Evolutionary conservation across 2,888 invertebrate species (phyloP).

Genomic region (Lamellibrachia satsuma): DNA sequence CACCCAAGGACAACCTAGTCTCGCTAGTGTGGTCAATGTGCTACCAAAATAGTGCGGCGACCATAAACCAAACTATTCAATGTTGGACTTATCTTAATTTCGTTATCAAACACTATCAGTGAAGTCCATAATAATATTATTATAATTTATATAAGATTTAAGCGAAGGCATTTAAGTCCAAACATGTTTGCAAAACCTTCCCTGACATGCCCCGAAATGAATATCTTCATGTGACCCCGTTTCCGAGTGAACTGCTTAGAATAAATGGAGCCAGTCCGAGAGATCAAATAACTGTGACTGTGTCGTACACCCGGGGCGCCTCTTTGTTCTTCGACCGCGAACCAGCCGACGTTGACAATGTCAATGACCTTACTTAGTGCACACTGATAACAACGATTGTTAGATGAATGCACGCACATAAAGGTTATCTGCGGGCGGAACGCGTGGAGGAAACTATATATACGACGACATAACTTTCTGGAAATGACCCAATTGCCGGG

Average conservation of each 20-base stretch:
- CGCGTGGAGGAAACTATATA: neutral
- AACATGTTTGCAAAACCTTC: neutral
- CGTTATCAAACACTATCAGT: no score
- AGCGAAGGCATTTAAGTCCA: neutral
- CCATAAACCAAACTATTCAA: no score
- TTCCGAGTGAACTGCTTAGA: neutral
- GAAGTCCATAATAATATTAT: no score
- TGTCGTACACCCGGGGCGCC: neutral
- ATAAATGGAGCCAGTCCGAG: neutral
- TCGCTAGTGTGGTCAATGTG: no score
- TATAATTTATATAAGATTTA: neutral
- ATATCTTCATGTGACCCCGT: neutral
- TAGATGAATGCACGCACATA: neutral
- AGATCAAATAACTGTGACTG: neutral
- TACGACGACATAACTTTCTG: constrained; percentile 10
- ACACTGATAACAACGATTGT: neutral
- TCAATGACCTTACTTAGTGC: neutral
- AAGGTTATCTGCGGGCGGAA: constrained; percentile 13
- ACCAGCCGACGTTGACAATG: neutral
- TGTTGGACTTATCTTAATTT: no score
- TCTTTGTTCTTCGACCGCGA: neutral
- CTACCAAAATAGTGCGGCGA: no score
- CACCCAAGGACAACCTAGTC: no score
- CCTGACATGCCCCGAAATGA: neutral
- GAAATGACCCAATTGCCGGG: constrained; percentile 17